Evolutionary conservation across 2,797 vertebrate genomes (phyloP).

Genomic region (Lateolabrax maculatus): DNA sequence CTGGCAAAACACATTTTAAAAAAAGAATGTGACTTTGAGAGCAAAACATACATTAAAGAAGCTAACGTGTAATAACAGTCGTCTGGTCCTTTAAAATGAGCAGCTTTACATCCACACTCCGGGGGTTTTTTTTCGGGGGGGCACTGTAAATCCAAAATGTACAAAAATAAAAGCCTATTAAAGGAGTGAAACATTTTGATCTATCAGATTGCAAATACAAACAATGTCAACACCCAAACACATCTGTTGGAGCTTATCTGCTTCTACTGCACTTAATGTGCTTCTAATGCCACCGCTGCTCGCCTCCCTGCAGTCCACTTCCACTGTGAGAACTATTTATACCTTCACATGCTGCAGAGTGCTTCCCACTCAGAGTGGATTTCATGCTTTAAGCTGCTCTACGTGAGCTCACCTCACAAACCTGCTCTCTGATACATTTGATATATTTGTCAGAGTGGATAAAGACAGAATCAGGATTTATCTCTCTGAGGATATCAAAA

Average conservation of each 20-base stretch:
- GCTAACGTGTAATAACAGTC: no score
- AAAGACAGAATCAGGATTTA: slow-evolving; percentile 41
- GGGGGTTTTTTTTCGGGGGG: neutral
- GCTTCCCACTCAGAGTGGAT: slow-evolving; percentile 48
- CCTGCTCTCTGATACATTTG: slow-evolving; percentile 45
- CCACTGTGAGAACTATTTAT: slow-evolving; percentile 48
- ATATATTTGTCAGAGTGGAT: slow-evolving; percentile 42
- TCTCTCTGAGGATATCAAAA: slow-evolving; percentile 12
- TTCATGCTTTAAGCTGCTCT: slow-evolving; percentile 55
- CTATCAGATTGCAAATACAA: slow-evolving; percentile 72
- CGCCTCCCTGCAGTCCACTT: slow-evolving; percentile 15
- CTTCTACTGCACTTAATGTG: slow-evolving; percentile 60
- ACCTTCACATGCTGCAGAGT: slow-evolving; percentile 36
- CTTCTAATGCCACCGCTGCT: slow-evolving; percentile 49
- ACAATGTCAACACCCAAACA: slow-evolving; percentile 81
- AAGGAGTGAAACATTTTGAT: slow-evolving; percentile 72
- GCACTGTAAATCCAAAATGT: slow-evolving; percentile 60
- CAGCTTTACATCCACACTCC: neutral
- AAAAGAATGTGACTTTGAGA: no score
- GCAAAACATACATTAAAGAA: no score
- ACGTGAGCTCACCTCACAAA: slow-evolving; percentile 53
- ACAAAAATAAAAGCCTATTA: slow-evolving; percentile 76
- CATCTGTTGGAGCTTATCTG: slow-evolving; percentile 80
- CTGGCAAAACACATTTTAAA: no score
- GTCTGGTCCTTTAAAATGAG: neutral